Percentiles rank a stretch among this genome's conserved stretches.
Conservation (phyloP, 2,797 vertebrate genomes). For the Perodicticus potto region DNA sequence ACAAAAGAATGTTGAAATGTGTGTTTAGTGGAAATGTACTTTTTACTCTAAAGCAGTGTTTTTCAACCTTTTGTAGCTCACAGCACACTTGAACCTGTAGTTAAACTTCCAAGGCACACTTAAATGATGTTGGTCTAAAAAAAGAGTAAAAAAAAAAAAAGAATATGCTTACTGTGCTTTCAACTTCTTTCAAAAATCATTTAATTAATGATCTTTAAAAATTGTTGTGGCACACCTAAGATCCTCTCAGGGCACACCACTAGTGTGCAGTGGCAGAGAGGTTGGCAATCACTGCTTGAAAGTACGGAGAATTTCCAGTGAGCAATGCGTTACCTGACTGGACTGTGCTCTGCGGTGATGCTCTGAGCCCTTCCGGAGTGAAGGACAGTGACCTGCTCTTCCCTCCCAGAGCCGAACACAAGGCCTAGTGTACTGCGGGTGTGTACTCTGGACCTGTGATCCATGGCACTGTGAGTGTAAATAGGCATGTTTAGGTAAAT, state of each 20-base stretch:
- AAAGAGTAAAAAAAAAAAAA: no score
- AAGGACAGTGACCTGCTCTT: neutral
- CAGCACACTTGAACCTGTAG: no score
- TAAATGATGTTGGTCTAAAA: no score
- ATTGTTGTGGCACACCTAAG: no score
- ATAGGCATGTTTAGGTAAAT: neutral
- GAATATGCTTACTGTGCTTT: no score
- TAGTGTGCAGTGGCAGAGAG: no score
- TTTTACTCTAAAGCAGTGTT: neutral
- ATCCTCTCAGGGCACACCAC: no score
- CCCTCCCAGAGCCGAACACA: neutral
- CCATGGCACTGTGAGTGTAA: neutral
- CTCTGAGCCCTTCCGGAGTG: neutral
- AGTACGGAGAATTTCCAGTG: neutral
- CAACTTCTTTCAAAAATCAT: no score
- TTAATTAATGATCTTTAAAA: no score
- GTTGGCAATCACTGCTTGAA: neutral
- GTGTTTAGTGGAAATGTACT: neutral
- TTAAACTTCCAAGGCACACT: no score
- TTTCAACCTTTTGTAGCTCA: no score
- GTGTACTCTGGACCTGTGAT: neutral
- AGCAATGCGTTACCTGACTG: neutral
- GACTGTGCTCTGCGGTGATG: neutral
- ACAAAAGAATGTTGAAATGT: neutral
- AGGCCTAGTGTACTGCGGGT: neutral